Evolutionary conservation across 37 sponge, comb jelly and placozoan genomes (phyloP).

Genomic region (Crambe crambe): DNA sequence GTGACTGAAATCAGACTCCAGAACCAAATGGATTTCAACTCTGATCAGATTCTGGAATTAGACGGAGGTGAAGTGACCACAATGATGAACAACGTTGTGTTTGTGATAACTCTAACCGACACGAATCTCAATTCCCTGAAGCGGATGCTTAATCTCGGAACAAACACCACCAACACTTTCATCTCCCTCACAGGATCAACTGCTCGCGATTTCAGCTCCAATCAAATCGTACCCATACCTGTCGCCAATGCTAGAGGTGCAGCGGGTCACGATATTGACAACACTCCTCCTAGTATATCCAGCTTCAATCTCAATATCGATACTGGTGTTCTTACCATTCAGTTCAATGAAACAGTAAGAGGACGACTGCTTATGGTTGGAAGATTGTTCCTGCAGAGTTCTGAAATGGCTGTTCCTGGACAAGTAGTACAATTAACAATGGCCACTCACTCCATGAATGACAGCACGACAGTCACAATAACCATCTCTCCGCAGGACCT

Average conservation of each 20-base stretch:
- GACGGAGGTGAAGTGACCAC: slow-evolving; percentile 47
- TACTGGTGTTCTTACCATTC: slow-evolving; percentile 43
- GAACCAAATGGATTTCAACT: slow-evolving; percentile 17
- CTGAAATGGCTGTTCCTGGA: slow-evolving; percentile 6
- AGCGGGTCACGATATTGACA: slow-evolving; percentile 37
- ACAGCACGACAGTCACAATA: slow-evolving; percentile 40
- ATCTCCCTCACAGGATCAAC: slow-evolving; percentile 55
- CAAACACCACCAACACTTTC: slow-evolving; percentile 52
- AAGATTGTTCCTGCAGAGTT: slow-evolving; percentile 47
- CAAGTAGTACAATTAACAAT: slow-evolving; percentile 23
- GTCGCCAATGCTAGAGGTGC: slow-evolving; percentile 24
- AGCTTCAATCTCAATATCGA: slow-evolving; percentile 64
- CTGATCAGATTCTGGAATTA: neutral
- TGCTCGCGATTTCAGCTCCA: slow-evolving; percentile 71
- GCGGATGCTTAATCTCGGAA: slow-evolving; percentile 53
- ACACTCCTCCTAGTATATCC: slow-evolving; percentile 45
- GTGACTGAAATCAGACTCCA: slow-evolving; percentile 66
- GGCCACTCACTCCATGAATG: slow-evolving; percentile 13
- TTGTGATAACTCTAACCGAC: slow-evolving; percentile 35
- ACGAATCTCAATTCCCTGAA: slow-evolving; percentile 70
- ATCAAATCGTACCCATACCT: slow-evolving; percentile 32
- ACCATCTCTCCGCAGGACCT: slow-evolving; percentile 46
- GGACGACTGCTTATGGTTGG: slow-evolving; percentile 37
- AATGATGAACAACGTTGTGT: slow-evolving; percentile 20
- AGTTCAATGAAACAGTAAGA: slow-evolving; percentile 80